Evolutionary conservation across 2,888 invertebrate genomes (phyloP).

Genomic region (Zaprionus lineosus): DNA sequence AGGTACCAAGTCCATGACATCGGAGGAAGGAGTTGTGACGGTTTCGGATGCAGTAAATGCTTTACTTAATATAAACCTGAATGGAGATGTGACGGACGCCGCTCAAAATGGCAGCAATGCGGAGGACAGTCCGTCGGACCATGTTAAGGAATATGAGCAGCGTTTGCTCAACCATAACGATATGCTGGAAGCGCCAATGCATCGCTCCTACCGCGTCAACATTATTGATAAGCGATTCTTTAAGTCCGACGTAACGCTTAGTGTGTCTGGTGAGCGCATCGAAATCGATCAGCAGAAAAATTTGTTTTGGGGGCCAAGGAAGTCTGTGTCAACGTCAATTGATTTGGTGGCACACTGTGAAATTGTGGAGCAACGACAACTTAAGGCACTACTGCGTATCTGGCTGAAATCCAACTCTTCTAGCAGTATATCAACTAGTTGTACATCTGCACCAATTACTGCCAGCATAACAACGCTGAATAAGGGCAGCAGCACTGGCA

Average conservation of each 20-base stretch:
- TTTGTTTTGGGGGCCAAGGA: conserved; percentile 87
- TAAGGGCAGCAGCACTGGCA: conserved; percentile 23
- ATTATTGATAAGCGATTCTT: conserved; percentile 91
- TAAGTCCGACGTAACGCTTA: conserved; percentile 92
- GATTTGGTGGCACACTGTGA: conserved; percentile 95
- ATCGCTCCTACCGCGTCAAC: conserved; percentile 91
- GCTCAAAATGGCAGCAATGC: conserved; percentile 16
- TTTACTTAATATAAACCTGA: conserved; percentile 61
- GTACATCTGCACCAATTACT: conserved; percentile 55
- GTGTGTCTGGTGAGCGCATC: conserved; percentile 94
- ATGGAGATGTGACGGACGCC: conserved; percentile 58
- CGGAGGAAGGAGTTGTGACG: conserved; percentile 82
- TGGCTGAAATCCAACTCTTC: conserved; percentile 84
- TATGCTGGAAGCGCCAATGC: conserved; percentile 93
- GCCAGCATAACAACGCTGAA: conserved; percentile 46
- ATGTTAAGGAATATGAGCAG: conserved; percentile 84
- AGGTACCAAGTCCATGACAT: conserved; percentile 81
- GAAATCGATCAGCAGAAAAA: conserved; percentile 91
- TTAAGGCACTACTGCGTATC: conserved; percentile 89
- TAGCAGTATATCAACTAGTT: conserved; percentile 63
- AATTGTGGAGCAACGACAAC: conserved; percentile 89
- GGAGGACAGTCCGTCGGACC: conserved; percentile 47
- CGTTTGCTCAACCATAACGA: conserved; percentile 89
- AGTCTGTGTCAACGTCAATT: conserved; percentile 92
- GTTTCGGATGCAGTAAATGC: conserved; percentile 76